phyloP scores from a whole-genome alignment of 1,140 invertebrate species.

The Solen grandis region DNA sequence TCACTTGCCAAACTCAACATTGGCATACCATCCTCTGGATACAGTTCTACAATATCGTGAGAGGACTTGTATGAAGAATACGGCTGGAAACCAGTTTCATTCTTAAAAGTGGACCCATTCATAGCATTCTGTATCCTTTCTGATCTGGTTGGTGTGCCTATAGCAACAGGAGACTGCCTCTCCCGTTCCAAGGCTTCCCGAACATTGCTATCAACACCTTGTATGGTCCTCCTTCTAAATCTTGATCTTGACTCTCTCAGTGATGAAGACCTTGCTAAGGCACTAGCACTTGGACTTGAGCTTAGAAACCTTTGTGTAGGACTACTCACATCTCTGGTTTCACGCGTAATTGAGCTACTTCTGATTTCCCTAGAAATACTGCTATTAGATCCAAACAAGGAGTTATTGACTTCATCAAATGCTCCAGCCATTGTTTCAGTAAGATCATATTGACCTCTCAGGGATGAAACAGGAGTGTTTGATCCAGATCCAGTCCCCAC shows the following conservation, averaged over 20 bases:
- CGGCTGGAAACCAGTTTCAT: neutral
- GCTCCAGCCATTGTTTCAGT: constrained; percentile 17
- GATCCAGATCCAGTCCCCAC: constrained; percentile 28
- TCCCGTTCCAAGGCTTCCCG: constrained; percentile 27
- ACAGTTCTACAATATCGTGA: constrained; percentile 17
- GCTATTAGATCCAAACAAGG: constrained; percentile 9
- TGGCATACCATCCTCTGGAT: constrained; percentile 30
- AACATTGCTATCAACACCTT: constrained; percentile 41
- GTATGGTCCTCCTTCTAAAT: constrained; percentile 42
- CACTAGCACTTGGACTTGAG: neutral
- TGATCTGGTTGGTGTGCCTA: neutral
- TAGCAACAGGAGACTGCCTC: neutral
- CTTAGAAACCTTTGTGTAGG: constrained; percentile 23
- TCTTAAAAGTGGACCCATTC: neutral
- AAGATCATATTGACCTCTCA: neutral
- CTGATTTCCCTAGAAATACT: neutral
- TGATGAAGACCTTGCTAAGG: constrained; percentile 23
- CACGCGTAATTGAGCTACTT: neutral
- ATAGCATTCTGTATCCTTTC: neutral
- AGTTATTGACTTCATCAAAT: constrained; percentile 14
- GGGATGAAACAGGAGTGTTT: neutral
- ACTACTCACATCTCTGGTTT: constrained; percentile 10
- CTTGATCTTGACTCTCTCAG: constrained; percentile 9
- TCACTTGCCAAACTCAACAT: constrained; percentile 36
- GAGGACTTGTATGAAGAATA: neutral